Conservation (phyloP, 2,797 vertebrate species). For the Epinephelus coioides region DNA sequence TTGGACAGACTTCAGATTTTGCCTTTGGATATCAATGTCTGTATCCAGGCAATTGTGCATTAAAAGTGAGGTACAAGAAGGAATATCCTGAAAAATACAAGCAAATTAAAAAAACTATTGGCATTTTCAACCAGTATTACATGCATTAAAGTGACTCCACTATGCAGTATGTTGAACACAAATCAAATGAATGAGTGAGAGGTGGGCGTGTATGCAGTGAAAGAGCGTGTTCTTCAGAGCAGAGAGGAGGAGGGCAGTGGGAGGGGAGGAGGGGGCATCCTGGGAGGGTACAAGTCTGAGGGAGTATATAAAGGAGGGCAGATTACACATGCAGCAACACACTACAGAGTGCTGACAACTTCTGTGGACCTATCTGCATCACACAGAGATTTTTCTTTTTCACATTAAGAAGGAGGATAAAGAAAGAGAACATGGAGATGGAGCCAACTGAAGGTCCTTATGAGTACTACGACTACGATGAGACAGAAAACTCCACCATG, state of each 20-base stretch:
- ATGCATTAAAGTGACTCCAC: not conserved
- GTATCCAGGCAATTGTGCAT: not conserved
- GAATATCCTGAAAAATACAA: not conserved
- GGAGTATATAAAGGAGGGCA: conserved; percentile 78
- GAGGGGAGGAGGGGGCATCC: conserved; percentile 33
- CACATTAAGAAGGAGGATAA: not conserved
- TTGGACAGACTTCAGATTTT: not conserved
- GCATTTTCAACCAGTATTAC: not conserved
- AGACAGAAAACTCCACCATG: conserved; percentile 73
- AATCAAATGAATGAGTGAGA: conserved; percentile 32
- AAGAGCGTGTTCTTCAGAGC: conserved; percentile 35
- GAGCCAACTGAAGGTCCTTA: conserved; percentile 27
- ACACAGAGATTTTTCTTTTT: not conserved
- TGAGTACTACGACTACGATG: conserved; percentile 80
- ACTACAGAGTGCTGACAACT: conserved; percentile 51
- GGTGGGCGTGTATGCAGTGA: conserved; percentile 37
- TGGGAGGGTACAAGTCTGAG: conserved; percentile 59
- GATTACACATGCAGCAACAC: conserved; percentile 65
- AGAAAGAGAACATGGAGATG: conserved; percentile 49
- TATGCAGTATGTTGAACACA: not conserved
- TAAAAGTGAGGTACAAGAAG: not conserved
- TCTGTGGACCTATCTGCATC: conserved; percentile 40
- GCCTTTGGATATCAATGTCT: not conserved
- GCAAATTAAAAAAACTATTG: not conserved
- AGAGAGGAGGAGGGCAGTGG: conserved; percentile 39